Conservation (phyloP, 2,797 vertebrate species). For the Cynopterus sphinx region DNA sequence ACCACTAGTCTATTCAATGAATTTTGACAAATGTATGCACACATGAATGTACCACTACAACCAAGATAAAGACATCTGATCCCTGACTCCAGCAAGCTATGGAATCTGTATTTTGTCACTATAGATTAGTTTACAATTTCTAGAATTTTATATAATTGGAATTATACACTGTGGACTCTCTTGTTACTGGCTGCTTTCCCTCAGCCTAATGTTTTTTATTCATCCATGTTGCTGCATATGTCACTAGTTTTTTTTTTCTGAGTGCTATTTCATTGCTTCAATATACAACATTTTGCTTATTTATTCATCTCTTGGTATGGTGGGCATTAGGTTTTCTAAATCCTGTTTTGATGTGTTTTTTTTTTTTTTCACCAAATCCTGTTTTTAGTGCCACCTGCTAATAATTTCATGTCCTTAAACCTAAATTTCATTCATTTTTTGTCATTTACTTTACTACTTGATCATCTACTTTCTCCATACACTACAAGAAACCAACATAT, state of each 20-base stretch:
- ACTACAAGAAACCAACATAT: neutral
- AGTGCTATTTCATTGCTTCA: neutral
- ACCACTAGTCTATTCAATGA: neutral
- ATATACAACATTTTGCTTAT: neutral
- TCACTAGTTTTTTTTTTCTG: neutral
- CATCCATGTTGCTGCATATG: neutral
- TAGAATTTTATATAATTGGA: neutral
- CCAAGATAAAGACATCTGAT: neutral
- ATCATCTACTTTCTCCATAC: neutral
- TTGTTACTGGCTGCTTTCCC: neutral
- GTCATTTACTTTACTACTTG: neutral
- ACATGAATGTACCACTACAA: neutral
- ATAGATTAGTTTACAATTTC: neutral
- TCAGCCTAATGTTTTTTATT: neutral
- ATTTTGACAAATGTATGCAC: neutral
- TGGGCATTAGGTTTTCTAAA: neutral
- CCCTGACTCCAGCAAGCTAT: neutral
- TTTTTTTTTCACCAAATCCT: neutral
- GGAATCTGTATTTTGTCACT: neutral
- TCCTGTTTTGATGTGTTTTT: neutral
- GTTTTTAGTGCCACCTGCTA: neutral
- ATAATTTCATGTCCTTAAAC: neutral
- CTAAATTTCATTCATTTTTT: conserved; percentile 18
- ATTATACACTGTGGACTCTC: neutral
- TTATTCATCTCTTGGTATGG: neutral